A percentile compares a stretch with the other conserved stretches of the same genome.
phyloP scores from a whole-genome alignment of 1,140 invertebrate species.

The Ganaspis sp. region DNA sequence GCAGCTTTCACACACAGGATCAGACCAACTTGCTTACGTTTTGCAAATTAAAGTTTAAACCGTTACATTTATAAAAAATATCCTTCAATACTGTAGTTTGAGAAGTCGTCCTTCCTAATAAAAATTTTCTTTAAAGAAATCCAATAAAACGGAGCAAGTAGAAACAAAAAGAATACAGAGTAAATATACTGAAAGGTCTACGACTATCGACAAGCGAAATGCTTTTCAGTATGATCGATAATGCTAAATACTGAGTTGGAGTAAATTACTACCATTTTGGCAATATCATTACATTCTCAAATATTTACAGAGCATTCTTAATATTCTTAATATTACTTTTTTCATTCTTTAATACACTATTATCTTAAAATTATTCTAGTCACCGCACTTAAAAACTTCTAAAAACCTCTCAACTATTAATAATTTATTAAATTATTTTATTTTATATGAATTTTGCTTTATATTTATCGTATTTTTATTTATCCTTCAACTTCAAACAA shows the following conservation, averaged over 20 bases:
- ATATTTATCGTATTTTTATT: too few relatives aligned
- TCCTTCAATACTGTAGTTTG: slow-evolving; percentile 46
- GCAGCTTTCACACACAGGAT: not conserved
- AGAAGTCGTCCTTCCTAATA: slow-evolving; percentile 27
- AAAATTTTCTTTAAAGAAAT: not conserved
- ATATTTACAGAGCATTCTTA: slow-evolving; percentile 34
- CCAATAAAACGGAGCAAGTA: not conserved
- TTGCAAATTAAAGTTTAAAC: not conserved
- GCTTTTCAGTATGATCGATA: slow-evolving; percentile 40
- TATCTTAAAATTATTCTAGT: slow-evolving; percentile 36
- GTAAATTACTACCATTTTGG: slow-evolving; percentile 30
- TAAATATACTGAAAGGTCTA: slow-evolving; percentile 35
- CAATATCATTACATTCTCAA: not conserved
- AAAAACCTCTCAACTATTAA: not conserved
- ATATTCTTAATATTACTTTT: slow-evolving; percentile 42
- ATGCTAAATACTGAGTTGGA: slow-evolving; percentile 39
- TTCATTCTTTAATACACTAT: slow-evolving; percentile 25
- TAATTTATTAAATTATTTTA: not conserved
- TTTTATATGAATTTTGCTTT: too few relatives aligned
- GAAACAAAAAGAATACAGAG: not conserved
- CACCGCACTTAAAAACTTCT: slow-evolving; percentile 23
- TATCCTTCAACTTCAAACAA: too few relatives aligned
- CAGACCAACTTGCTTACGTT: not conserved
- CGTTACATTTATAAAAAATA: too few relatives aligned
- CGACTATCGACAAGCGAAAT: slow-evolving; percentile 33